These are phyloP conservation scores for Blera fallax DNA, from an alignment of 2,888 invertebrate genomes.

Conservation along the genomic window DNA sequence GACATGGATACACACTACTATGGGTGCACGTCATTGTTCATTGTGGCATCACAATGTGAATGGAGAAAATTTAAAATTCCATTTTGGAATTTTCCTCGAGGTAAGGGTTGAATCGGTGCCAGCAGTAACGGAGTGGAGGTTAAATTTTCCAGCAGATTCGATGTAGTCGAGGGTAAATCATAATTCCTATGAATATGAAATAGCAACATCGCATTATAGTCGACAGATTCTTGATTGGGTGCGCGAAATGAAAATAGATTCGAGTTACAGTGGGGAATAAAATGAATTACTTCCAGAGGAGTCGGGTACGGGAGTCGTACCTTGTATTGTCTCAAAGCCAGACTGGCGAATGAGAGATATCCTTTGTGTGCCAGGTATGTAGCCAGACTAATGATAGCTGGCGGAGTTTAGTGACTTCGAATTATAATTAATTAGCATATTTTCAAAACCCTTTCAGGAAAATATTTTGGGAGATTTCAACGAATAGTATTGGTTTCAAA, in stretches of 20 bases:
- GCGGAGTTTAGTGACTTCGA: neutral
- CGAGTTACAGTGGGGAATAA: conserved; percentile 1
- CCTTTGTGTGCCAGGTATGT: neutral
- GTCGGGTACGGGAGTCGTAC: neutral
- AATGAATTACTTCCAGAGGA: neutral
- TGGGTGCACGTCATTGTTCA: neutral
- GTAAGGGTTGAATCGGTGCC: neutral
- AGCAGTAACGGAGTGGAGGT: neutral
- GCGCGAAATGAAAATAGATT: neutral
- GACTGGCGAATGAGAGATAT: neutral
- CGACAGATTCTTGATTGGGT: neutral
- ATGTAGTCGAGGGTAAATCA: conserved; percentile 29
- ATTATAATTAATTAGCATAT: neutral
- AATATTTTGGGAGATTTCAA: neutral
- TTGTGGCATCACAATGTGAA: neutral
- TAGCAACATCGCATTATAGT: conserved; percentile 18
- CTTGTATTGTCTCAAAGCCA: neutral
- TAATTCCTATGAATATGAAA: conserved; percentile 53
- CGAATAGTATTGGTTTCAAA: neutral
- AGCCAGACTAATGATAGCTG: neutral
- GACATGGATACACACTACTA: neutral
- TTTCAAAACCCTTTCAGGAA: neutral
- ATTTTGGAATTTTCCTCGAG: conserved; percentile 21
- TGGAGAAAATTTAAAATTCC: conserved; percentile 44
- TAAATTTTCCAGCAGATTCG: conserved; percentile 20